Base-by-base conservation (phyloP, 2,113 vertebrate species). In the Amia ocellicauda region DNA sequence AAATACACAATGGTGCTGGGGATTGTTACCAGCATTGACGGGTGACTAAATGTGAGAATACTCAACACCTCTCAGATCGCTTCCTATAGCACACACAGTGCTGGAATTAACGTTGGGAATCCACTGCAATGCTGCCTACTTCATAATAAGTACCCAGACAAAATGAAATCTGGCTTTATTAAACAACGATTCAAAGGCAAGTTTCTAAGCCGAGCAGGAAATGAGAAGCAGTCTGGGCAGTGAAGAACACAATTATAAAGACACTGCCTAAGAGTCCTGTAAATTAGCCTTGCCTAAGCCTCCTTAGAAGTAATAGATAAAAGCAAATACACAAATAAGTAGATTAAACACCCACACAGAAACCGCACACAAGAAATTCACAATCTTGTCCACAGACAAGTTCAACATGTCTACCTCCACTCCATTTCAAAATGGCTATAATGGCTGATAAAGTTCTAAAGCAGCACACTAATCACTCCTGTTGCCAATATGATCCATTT, bases 161-260 rank as follows among this genome's bases (percentile, higher is more conserved):
- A 19, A 28, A 51, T n/a, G 22, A 58, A 40, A 58, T 55, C n/a
- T 41, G 4, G 11, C 28, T 57, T 64, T 49, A 57, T 57, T 57
- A 57, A 23, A 64, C 62, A 63, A 42, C 27, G 23, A 55, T 55
- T 23, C 51, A 63, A 17, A n/a, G 50, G 40, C 62, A 42, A 31
- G 22, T 29, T 62, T 45, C n/a, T 57, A 36, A 47, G 62, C 62
- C 17, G n/a, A 47, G 26, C 56, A 64, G 53, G 53, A 68, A 67
- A 67, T 56, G 27, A 62, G 24, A 58, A 58, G 58, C 17, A 14
- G 28, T 41, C 19, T 42, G 43, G 23, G 36, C 36, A 17, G 64
- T 66, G 58, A 66, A 66, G 29, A 52, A 31, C 43, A 41, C 28
- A 51, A 59, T 66, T 58, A 66, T 27, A 22, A 23, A 24, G 56